Conservation (phyloP, 2,888 invertebrate species). For the Formica aserva region DNA sequence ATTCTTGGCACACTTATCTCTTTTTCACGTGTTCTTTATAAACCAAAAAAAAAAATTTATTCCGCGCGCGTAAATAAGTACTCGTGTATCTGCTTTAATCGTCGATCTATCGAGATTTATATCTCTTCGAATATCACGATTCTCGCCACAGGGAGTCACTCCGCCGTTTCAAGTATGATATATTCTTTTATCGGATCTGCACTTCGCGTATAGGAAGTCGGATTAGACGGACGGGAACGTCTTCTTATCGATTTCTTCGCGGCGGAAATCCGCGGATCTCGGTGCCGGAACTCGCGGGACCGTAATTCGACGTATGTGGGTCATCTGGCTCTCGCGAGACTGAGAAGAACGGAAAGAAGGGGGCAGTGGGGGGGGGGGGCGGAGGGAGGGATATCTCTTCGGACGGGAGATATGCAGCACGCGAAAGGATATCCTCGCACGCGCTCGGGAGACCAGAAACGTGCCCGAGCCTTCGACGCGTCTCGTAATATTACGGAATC, state of each 20-base stretch:
- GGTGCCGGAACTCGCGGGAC: constrained; percentile 40
- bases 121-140: not conserved
- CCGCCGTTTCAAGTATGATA: not conserved
- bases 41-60: not conserved
- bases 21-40: not conserved
- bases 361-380: not conserved
- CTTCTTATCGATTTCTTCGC: constrained; percentile 60
- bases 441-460: constrained; percentile 41
- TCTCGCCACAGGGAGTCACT: not conserved
- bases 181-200: constrained; percentile 57
- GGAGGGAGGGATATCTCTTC: not conserved
- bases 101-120: constrained; percentile 19
- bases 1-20: not conserved
- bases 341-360: not conserved
- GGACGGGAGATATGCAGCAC: constrained; percentile 42
- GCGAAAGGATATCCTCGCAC: constrained; percentile 35
- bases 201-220: constrained; percentile 57
- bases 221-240: constrained; percentile 63
- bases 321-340: constrained; percentile 55
- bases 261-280: constrained; percentile 55
- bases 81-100: not conserved
- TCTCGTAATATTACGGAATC: constrained; percentile 32
- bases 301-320: constrained; percentile 65
- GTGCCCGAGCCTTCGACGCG: constrained; percentile 51
- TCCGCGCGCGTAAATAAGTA: not conserved